phyloP scores from a whole-genome alignment of 2,113 vertebrate genomes.

The Amblyopsis rosae region DNA sequence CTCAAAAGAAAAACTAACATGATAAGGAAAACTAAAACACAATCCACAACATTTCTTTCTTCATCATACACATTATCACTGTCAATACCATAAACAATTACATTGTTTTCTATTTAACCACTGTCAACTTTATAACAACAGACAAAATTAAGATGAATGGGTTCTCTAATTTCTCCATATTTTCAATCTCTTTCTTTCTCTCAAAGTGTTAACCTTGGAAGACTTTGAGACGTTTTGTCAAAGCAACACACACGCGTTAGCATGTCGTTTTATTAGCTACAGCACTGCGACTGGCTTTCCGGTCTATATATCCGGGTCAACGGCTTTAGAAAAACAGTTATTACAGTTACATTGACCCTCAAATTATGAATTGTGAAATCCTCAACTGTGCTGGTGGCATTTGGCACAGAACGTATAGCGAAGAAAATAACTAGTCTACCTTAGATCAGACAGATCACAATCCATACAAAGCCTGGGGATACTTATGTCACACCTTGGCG shows the following conservation, averaged over 20 bases:
- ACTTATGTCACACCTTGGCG: slow-evolving; percentile 59
- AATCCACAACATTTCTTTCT: slow-evolving; percentile 46
- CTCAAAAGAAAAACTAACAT: slow-evolving; percentile 34
- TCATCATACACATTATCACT: slow-evolving; percentile 47
- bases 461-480: slow-evolving; percentile 48
- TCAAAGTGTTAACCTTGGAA: slow-evolving; percentile 63
- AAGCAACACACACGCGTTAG: slow-evolving; percentile 6
- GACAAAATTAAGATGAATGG: slow-evolving; percentile 69
- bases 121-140: slow-evolving; percentile 57
- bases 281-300: background rate
- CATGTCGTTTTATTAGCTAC: background rate
- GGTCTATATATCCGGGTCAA: slow-evolving; percentile 1
- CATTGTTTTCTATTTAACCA: slow-evolving; percentile 43
- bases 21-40: slow-evolving; percentile 16
- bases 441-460: slow-evolving; percentile 22
- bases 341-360: slow-evolving; percentile 21
- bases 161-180: slow-evolving; percentile 66
- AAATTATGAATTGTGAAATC: slow-evolving; percentile 67
- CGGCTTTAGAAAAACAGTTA: slow-evolving; percentile 43
- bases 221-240: slow-evolving; percentile 64
- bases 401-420: slow-evolving; percentile 67
- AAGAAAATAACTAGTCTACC: slow-evolving; percentile 50
- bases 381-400: slow-evolving; percentile 59
- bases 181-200: slow-evolving; percentile 65
- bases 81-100: slow-evolving; percentile 26